These are phyloP conservation scores for Platygyra sinensis DNA, from an alignment of 64 coral and sea anemone genomes.

Conservation along the genomic window DNA sequence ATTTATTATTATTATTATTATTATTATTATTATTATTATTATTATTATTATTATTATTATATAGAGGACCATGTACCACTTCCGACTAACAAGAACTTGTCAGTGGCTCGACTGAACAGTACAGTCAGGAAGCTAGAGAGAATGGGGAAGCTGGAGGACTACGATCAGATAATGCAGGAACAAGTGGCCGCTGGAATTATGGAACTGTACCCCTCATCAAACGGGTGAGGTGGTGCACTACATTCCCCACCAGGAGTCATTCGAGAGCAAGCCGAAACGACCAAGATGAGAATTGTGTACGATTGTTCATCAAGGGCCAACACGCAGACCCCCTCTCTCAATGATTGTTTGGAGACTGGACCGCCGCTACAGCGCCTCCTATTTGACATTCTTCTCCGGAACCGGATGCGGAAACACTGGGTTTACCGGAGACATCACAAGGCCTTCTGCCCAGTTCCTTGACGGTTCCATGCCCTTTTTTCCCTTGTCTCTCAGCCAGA, in stretches of 20 bases:
- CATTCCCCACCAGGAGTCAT: constrained; percentile 46
- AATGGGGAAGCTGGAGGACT: constrained; percentile 61
- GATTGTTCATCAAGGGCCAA: constrained; percentile 52
- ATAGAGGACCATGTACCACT: constrained; percentile 40
- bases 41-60: too few relatives aligned
- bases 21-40: too few relatives aligned
- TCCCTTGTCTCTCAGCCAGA: too few relatives aligned
- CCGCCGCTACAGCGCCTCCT: constrained; percentile 60
- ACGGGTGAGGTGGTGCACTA: constrained; percentile 52
- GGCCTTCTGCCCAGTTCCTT: too few relatives aligned
- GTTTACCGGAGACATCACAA: constrained; percentile 62
- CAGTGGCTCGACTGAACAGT: constrained; percentile 33
- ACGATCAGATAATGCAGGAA: constrained; percentile 45
- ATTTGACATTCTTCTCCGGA: constrained; percentile 54
- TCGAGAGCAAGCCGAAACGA: constrained; percentile 30
- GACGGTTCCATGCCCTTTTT: too few relatives aligned
- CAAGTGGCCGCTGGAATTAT: constrained; percentile 22
- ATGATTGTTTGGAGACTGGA: constrained; percentile 63
- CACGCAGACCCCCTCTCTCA: constrained; percentile 51
- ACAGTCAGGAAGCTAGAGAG: constrained; percentile 17
- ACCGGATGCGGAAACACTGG: constrained; percentile 43
- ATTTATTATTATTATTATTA: too few relatives aligned
- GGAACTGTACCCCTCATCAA: constrained; percentile 10
- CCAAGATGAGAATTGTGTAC: constrained; percentile 53
- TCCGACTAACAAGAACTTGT: constrained; percentile 14